These are phyloP conservation scores for Drosophila bocqueti DNA, from an alignment of 1,140 invertebrate species.

Conservation along the genomic window DNA sequence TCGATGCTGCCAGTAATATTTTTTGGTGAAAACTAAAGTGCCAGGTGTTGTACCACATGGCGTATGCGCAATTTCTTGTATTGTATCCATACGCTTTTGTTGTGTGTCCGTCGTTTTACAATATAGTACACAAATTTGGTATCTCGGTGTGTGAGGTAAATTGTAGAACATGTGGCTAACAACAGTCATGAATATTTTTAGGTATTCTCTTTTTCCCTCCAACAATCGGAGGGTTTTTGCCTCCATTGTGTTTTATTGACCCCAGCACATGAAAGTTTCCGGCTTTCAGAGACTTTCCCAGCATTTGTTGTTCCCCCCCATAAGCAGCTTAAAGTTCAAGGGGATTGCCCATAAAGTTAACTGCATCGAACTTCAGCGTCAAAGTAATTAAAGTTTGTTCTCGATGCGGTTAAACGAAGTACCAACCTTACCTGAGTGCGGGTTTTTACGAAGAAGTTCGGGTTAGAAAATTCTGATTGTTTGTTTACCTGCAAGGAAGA, in stretches of 20 bases:
- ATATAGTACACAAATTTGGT: constrained; percentile 47
- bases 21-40: constrained; percentile 47
- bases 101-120: constrained; percentile 7
- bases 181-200: constrained; percentile 51
- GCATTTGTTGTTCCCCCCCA: constrained; percentile 39
- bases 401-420: constrained; percentile 52
- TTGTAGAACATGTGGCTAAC: constrained; percentile 23
- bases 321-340: constrained; percentile 72
- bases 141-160: constrained; percentile 34
- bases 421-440: constrained; percentile 43
- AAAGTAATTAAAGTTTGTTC: constrained; percentile 76
- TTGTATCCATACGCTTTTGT: background rate
- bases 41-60: constrained; percentile 31
- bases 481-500: constrained; percentile 67
- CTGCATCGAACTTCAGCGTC: constrained; percentile 65
- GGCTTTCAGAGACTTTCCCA: constrained; percentile 10
- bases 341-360: constrained; percentile 59
- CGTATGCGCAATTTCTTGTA: constrained; percentile 32
- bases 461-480: constrained; percentile 17
- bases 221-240: constrained; percentile 28
- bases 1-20: constrained; percentile 16
- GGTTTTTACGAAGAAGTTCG: constrained; percentile 6
- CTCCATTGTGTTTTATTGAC: constrained; percentile 61
- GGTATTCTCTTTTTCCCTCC: constrained; percentile 21
- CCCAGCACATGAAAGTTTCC: constrained; percentile 42